These are phyloP conservation scores for Delphinus delphis DNA, from an alignment of 2,113 vertebrate species.

Conservation along the genomic window DNA sequence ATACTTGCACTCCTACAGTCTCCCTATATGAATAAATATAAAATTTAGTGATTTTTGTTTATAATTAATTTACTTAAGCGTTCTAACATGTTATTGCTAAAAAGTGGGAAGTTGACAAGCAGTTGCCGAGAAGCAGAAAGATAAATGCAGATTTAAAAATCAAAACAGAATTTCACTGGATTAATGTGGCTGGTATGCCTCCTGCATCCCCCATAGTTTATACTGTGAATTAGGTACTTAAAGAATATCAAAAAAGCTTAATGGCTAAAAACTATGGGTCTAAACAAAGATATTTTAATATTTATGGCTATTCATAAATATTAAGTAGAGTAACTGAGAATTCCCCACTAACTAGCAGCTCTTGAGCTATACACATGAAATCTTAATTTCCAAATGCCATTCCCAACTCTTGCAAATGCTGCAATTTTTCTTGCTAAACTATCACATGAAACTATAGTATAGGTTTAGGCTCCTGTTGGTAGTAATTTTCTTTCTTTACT, in stretches of 20 bases:
- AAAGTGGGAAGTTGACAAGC: background rate
- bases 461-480: background rate
- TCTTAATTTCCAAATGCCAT: slow-evolving; percentile 31
- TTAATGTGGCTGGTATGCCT: background rate
- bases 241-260: background rate
- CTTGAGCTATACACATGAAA: background rate
- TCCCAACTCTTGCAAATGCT: background rate
- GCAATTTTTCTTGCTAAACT: background rate
- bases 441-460: background rate
- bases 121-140: background rate
- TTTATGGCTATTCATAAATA: slow-evolving; percentile 30
- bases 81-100: background rate
- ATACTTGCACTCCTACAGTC: background rate
- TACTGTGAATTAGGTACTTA: background rate
- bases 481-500: background rate
- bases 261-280: background rate
- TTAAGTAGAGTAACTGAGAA: background rate
- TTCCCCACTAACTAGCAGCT: background rate
- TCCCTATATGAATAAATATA: background rate
- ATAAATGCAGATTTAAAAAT: background rate
- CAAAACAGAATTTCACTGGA: background rate
- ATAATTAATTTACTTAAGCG: background rate
- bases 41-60: background rate
- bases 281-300: slow-evolving; percentile 38
- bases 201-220: background rate